Percentiles rank a stretch among this genome's conserved stretches.
Evolutionary conservation across 2,888 invertebrate genomes (phyloP).

Genomic region (Glyphotaelius pellucidus): DNA sequence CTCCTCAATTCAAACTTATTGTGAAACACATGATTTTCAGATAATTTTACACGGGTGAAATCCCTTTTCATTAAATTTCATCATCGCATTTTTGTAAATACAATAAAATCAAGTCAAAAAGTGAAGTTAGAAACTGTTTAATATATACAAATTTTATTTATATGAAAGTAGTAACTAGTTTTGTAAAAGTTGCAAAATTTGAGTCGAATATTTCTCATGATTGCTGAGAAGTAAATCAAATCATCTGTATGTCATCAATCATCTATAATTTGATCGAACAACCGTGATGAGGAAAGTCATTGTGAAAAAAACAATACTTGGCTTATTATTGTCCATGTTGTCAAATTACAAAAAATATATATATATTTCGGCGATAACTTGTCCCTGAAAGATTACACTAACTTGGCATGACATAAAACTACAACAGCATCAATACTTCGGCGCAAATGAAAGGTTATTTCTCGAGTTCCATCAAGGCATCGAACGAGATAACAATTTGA

Average conservation of each 20-base stretch:
- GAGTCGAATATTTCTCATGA: neutral
- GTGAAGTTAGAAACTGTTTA: neutral
- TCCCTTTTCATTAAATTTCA: neutral
- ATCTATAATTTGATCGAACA: neutral
- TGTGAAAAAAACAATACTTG: neutral
- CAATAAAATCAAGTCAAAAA: neutral
- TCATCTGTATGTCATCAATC: neutral
- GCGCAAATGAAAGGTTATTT: slow-evolving; percentile 59
- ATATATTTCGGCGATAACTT: slow-evolving; percentile 21
- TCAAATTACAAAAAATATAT: neutral
- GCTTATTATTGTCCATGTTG: neutral
- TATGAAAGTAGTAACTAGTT: neutral
- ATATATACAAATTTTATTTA: neutral
- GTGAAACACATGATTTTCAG: neutral
- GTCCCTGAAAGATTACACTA: slow-evolving; percentile 57
- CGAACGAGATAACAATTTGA: slow-evolving; percentile 46
- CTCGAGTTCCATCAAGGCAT: neutral
- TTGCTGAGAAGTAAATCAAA: neutral
- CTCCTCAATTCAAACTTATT: neutral
- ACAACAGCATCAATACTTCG: slow-evolving; percentile 51
- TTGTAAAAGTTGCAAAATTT: neutral
- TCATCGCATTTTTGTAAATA: neutral
- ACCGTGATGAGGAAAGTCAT: neutral
- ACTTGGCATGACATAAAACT: slow-evolving; percentile 58
- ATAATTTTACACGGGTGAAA: neutral